Conservation (phyloP, 2,888 invertebrate species). For the Alsophila aescularia region DNA sequence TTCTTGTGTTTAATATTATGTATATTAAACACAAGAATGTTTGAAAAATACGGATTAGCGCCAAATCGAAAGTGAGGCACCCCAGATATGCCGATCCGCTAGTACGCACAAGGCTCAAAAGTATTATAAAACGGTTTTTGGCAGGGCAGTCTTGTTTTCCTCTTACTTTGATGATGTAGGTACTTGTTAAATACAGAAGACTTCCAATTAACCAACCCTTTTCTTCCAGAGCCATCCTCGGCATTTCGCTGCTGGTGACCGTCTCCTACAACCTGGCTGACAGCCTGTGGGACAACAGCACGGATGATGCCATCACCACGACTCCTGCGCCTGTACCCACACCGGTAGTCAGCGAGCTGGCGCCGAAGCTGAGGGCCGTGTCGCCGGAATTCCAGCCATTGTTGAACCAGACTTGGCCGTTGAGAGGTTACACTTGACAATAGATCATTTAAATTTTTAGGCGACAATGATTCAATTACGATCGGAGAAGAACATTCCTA, state of each 20-base stretch:
- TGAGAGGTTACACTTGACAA: slow-evolving; percentile 57
- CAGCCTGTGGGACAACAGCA: slow-evolving; percentile 40
- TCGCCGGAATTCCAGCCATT: slow-evolving; percentile 54
- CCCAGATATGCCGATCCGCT: too few species aligned
- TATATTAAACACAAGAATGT: too few species aligned
- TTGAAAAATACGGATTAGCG: too few species aligned
- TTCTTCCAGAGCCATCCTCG: slow-evolving; percentile 73
- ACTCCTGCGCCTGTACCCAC: slow-evolving; percentile 30
- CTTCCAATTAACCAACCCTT: background rate
- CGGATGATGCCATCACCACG: slow-evolving; percentile 30
- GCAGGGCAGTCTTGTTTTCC: too few species aligned
- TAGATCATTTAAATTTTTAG: background rate
- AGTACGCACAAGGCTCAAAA: too few species aligned
- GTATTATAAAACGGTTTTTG: too few species aligned
- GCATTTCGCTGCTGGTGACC: slow-evolving; percentile 78
- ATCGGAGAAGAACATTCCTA: too few species aligned
- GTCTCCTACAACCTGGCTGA: slow-evolving; percentile 78
- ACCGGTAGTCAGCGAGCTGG: background rate
- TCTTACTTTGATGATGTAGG: too few species aligned
- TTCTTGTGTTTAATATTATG: too few species aligned
- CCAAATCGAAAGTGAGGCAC: too few species aligned
- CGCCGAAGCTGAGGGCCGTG: slow-evolving; percentile 38
- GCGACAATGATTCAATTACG: too few species aligned
- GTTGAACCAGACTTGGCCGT: slow-evolving; percentile 68
- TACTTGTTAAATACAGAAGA: background rate